Base-by-base conservation (phyloP, 2,888 invertebrate species). In the Diarsia mendica region DNA sequence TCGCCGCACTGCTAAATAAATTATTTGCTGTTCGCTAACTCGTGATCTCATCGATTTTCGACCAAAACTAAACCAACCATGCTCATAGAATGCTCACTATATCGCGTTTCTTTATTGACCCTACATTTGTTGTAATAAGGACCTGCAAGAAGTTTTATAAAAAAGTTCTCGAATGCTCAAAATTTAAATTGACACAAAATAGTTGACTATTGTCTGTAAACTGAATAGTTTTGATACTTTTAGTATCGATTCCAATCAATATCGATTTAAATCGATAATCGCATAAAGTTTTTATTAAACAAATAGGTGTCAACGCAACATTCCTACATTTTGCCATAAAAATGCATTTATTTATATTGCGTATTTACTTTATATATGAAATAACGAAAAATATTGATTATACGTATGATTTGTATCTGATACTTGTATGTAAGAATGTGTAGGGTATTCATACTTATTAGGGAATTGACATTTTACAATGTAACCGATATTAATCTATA, bases 331-430 rank as follows among this genome's bases (percentile, higher is more conserved):
- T 91, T 93, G 95, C 95, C 95, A 95, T 95, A 93, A 81, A 88
- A 92, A 93, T 93, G 95, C 95, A 95, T 95, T 95, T 95, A 95
- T 94, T 93, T 93, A 91, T 89, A 88, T 87, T 86, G 82, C 87
- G 80, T 88, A 86, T 79, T 66, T 87, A 85, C 82, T 79, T 75
- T 88, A 82, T 82, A 67, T 75, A 83, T 80, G 64, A 75, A 80
- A 71, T 80, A 88, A 84, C 70, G 44, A 69, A 77, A 55, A 70
- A 53, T 74, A 84, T 78, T 77, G 75, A 75, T 75, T 75, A 86
- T 82, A 76, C 78, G 77, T 89, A 87, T 85, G 85, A 87, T 87
- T 88, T 88, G 89, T 85, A 84, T 90, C 83, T 89, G 88, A 88
- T 85, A 90, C 85, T 87, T 92, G 87, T 85, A 85, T 90, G 87